Evolutionary conservation across 2,113 vertebrate species (phyloP), one percentile per base, ranked within the genome.

Genomic region (Recurvirostra avosetta): DNA sequence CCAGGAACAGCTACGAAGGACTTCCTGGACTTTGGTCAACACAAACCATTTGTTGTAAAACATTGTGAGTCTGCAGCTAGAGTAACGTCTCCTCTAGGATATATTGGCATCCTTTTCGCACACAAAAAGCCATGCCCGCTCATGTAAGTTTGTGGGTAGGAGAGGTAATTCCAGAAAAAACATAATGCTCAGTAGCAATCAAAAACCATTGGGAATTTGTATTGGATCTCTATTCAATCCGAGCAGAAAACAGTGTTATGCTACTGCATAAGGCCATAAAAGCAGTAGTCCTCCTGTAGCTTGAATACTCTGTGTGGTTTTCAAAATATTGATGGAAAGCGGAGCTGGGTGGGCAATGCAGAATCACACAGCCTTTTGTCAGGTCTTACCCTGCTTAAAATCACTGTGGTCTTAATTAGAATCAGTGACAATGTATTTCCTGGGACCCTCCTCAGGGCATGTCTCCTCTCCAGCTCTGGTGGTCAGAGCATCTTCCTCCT

Each of bases 391-490:
- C 30, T 62, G 9, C 22, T 80, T 63, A 25, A 67, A 84, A 23
- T 63, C 21, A 12, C 32, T 6, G 8, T 29, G 45, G 21, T 80
- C 36, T 81, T 29, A 16, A 47, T 49, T 36, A 25, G 23, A 23
- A 43, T 20, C 2, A 4, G 22, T 52, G 25, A 15, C 0, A 8
- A 22, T 71, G 56, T 30, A 6, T 76, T 34, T 56, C 30, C 18
- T 0, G 2, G 55, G 43, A 49, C 10, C 6, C 26, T 8, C 12
- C 36, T 43, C 26, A 13, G 20, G 22, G 12, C 15, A 11, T 5
- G 7, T 73, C 26, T 40, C 17, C 41, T 47, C 17, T 88, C 38
- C 79, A 62, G 19, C 72, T 56, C 16, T 0, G 2, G 10, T 2
- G 21, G 17, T 20, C 5, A 5, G 21, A 76, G 29, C 32, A 18